phyloP scores from a whole-genome alignment of 2,113 vertebrate genomes.

The Turnix velox region DNA sequence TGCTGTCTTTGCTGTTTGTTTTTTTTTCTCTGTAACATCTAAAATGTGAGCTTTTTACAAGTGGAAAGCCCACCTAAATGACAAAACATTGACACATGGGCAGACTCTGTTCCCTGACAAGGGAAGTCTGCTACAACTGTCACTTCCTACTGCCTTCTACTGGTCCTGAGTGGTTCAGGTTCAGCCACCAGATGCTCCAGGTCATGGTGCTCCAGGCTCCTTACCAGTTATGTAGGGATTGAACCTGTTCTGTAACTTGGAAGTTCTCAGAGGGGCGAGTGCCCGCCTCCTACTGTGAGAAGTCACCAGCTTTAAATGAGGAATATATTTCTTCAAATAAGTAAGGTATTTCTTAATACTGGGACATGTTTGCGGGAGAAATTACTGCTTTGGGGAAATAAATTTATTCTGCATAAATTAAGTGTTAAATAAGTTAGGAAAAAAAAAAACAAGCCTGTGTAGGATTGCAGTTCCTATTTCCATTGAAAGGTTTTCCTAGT shows the following conservation, averaged over 20 bases:
- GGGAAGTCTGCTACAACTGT: background rate
- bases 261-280: background rate
- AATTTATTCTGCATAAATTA: background rate
- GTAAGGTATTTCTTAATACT: background rate
- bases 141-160: background rate
- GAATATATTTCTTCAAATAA: too few relatives aligned
- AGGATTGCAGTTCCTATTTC: background rate
- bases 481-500: background rate
- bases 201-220: background rate
- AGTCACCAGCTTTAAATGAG: background rate
- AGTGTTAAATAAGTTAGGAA: background rate
- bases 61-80: background rate
- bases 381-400: background rate
- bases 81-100: background rate
- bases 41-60: background rate
- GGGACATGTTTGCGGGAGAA: background rate
- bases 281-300: background rate
- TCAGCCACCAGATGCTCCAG: background rate
- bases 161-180: background rate
- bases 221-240: background rate
- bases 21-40: background rate
- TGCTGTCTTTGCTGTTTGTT: background rate
- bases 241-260: background rate
- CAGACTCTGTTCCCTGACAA: background rate
- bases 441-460: fast-evolving